Percentiles rank a stretch among this genome's conserved stretches.
Conservation (phyloP, 2,113 vertebrate genomes). For the Connochaetes taurinus region DNA sequence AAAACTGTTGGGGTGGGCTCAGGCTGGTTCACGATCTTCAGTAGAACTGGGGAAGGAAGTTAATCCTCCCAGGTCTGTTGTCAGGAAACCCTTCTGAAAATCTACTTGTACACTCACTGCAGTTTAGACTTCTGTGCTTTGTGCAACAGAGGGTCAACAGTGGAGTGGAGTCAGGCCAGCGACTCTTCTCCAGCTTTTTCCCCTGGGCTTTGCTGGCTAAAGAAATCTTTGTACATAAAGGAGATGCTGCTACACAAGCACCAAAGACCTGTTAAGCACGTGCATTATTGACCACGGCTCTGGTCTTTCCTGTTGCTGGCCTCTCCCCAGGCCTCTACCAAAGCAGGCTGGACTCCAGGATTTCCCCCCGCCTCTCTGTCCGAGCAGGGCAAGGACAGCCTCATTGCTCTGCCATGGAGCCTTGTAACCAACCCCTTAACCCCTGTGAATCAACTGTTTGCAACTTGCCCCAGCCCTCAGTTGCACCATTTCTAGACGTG, state of each 20-base stretch:
- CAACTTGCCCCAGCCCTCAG: background rate
- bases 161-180: background rate
- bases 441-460: background rate
- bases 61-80: background rate
- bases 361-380: background rate
- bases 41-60: background rate
- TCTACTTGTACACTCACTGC: background rate
- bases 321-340: background rate
- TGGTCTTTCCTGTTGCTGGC: background rate
- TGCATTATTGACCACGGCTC: slow-evolving; percentile 68
- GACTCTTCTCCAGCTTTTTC: background rate
- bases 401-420: background rate
- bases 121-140: background rate
- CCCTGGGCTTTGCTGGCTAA: background rate
- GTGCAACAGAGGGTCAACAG: background rate
- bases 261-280: slow-evolving; percentile 76
- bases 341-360: background rate
- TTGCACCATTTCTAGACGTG: slow-evolving; percentile 50
- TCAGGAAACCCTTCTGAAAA: background rate
- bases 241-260: slow-evolving; percentile 77
- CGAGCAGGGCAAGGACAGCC: background rate
- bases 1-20: background rate
- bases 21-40: background rate
- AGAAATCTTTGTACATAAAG: slow-evolving; percentile 39
- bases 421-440: background rate